A percentile compares a stretch with the other conserved stretches of the same genome.
phyloP scores from a whole-genome alignment of 2,888 invertebrate species.

The Lasioglossum leucozonium region DNA sequence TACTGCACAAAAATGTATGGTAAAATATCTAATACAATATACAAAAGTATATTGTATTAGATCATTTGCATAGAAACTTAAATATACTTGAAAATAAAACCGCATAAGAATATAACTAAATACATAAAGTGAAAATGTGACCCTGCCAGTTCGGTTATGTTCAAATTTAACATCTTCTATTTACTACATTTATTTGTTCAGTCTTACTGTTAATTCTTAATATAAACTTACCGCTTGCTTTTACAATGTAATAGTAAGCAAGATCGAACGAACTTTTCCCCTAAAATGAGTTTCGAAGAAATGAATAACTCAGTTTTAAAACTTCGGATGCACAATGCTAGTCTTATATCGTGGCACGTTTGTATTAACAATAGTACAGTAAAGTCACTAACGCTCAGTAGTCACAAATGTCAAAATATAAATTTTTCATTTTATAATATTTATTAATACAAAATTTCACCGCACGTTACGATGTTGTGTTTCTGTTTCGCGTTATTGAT shows the following conservation, averaged over 20 bases:
- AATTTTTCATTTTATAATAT: constrained; percentile 42
- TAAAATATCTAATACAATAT: neutral
- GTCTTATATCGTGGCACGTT: neutral
- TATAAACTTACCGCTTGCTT: constrained; percentile 31
- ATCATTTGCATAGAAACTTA: neutral
- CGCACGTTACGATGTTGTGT: constrained; percentile 35
- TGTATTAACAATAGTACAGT: constrained; percentile 11
- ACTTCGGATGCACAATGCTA: constrained; percentile 37
- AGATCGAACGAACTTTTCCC: constrained; percentile 23
- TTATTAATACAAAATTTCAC: constrained; percentile 17
- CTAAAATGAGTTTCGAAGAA: constrained; percentile 32
- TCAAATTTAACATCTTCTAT: constrained; percentile 9
- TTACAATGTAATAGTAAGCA: constrained; percentile 40
- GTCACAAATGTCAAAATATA: constrained; percentile 21
- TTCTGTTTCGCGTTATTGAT: constrained; percentile 52
- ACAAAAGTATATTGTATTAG: neutral
- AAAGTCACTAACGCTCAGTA: constrained; percentile 16
- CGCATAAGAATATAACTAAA: neutral
- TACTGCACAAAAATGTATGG: neutral
- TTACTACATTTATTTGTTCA: neutral
- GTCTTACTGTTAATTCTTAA: neutral
- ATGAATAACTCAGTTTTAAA: constrained; percentile 28
- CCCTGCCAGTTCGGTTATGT: neutral
- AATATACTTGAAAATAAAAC: neutral
- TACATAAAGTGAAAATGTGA: constrained; percentile 16